Conservation (phyloP, 2,888 invertebrate genomes). For the Chymomyza fuscimana region DNA sequence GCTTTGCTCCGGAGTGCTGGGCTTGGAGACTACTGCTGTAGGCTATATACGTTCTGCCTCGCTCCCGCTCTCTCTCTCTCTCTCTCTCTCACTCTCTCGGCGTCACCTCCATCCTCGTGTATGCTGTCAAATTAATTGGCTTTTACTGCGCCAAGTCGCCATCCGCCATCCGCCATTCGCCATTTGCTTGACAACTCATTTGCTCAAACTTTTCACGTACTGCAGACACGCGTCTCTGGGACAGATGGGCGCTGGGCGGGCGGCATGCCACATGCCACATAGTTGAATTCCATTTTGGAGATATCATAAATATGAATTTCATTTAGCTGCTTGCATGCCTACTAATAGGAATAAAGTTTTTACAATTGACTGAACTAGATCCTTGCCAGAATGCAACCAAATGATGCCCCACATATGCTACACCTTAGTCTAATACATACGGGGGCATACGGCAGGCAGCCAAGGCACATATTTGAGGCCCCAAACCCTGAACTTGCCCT, state of each 20-base stretch:
- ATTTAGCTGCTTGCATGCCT: neutral
- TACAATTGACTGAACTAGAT: neutral
- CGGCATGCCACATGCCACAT: neutral
- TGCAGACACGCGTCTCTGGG: slow-evolving; percentile 31
- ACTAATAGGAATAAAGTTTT: neutral
- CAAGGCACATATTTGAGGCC: neutral
- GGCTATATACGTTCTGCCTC: neutral
- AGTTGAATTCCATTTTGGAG: slow-evolving; percentile 6
- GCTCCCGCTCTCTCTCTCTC: too few species aligned
- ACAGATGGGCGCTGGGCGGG: too few species aligned
- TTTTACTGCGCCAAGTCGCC: slow-evolving; percentile 52
- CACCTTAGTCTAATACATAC: neutral
- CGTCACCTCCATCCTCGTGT: slow-evolving; percentile 47
- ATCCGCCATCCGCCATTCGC: neutral
- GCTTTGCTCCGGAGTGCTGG: slow-evolving; percentile 31
- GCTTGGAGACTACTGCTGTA: neutral
- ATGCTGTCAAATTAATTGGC: slow-evolving; percentile 67
- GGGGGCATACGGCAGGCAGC: too few species aligned
- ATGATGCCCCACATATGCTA: neutral
- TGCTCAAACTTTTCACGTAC: slow-evolving; percentile 37
- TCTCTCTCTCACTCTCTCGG: too few species aligned
- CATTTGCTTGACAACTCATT: slow-evolving; percentile 57
- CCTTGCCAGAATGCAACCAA: neutral
- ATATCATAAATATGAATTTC: neutral
- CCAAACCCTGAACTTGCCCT: neutral